Evolutionary conservation across 2,113 vertebrate species (phyloP), one percentile per base, ranked within the genome.

Genomic region (Saccopteryx leptura): DNA sequence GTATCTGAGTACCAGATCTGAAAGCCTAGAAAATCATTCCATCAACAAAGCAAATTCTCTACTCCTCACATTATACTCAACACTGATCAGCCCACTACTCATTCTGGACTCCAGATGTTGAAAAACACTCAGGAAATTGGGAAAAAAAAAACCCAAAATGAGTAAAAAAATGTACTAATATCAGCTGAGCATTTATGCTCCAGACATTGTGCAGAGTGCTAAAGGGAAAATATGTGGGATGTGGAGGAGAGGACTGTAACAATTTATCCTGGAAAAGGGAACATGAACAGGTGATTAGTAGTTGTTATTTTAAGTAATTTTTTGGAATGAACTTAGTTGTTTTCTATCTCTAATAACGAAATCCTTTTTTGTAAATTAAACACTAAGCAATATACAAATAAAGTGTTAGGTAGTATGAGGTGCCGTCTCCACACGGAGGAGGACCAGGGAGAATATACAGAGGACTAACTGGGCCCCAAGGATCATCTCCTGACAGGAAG

Each of bases 61-160:
- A 60, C 28, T 50, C 14, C 9, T 82, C 61, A 69, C 11, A 52
- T 58, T 12, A 63, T 8, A 66, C 54, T 75, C 60, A 66, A 5
- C 19, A 21, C 24, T 74, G 60, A 68, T 4, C n/a, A 75, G 12
- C 18, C 60, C 18, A 3, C 9, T 54, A n/a, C 31, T 86, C 61
- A 74, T 46, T 82, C 24, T 60, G 15, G 39, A 75, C 60, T 88
- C 74, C 66, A 91, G 56, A 66, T 48, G 23, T 19, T 85, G 72
- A 93, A 87, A 46, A 83, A 76, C 75, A 61, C n/a, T 87, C 26
- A 33, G 31, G 23, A 88, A 96, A 65, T 58, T 68, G 23, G 76
- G 6, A 31, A 83, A 91, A 91, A 12, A 46, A 56, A 90, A 50
- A 31, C 13, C 80, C 81, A 76, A 46, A 58, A 24, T 11, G 17